Evolutionary conservation across 2,797 vertebrate genomes (phyloP).

Genomic region (Leptoclinus maculatus): DNA sequence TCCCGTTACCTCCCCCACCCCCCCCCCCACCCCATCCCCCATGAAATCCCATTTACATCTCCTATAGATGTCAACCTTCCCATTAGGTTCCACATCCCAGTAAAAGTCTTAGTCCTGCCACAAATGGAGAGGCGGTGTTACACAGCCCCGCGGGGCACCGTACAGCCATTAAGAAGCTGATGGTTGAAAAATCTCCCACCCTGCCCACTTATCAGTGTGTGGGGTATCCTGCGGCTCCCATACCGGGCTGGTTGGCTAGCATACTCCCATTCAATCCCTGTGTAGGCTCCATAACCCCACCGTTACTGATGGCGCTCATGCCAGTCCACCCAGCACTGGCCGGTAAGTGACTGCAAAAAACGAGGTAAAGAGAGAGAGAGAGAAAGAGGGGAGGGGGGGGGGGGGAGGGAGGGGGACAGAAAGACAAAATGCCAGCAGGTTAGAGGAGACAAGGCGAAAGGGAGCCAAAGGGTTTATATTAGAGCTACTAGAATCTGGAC

Average conservation of each 20-base stretch:
- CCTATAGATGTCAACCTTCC: conserved; percentile 65
- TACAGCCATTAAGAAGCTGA: conserved; percentile 70
- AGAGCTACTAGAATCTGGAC: conserved; percentile 69
- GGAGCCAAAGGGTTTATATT: conserved; percentile 67
- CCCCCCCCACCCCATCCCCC: conserved; percentile 40
- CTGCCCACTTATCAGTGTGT: conserved; percentile 87
- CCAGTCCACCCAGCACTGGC: conserved; percentile 92
- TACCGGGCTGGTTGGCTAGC: conserved; percentile 90
- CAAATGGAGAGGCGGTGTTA: conserved; percentile 75
- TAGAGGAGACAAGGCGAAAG: conserved; percentile 80
- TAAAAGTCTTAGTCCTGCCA: conserved; percentile 79
- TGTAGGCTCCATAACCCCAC: conserved; percentile 88
- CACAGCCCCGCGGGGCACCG: conserved; percentile 67
- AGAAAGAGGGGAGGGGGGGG: conserved; percentile 15
- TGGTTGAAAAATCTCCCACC: conserved; percentile 69
- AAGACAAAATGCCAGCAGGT: conserved; percentile 81
- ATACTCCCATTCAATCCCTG: conserved; percentile 92
- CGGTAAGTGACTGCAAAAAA: conserved; percentile 86
- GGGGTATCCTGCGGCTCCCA: conserved; percentile 92
- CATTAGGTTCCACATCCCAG: conserved; percentile 70
- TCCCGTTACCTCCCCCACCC: conserved; percentile 47
- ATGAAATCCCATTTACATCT: conserved; percentile 77
- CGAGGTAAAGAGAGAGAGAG: conserved; percentile 62
- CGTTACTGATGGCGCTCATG: conserved; percentile 85
- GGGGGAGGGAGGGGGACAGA: conserved; percentile 57